These are phyloP conservation scores for Drosophila serrata DNA, from an alignment of 1,140 invertebrate genomes.

Conservation along the genomic window DNA sequence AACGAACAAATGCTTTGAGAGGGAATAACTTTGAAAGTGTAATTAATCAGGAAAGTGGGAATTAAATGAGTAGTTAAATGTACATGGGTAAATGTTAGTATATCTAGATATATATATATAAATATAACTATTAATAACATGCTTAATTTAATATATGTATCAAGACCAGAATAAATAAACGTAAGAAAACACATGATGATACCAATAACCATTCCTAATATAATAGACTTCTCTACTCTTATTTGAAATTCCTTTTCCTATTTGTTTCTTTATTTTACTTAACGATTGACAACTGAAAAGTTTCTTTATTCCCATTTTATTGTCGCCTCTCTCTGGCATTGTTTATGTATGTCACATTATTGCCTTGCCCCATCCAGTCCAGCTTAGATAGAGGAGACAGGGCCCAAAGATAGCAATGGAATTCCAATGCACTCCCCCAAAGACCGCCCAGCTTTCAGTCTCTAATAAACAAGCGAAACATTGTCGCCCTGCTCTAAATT, in stretches of 20 bases:
- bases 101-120: background rate
- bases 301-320: slow-evolving; percentile 44
- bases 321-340: slow-evolving; percentile 20
- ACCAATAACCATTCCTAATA: background rate
- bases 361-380: slow-evolving; percentile 16
- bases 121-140: too few relatives aligned
- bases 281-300: slow-evolving; percentile 45
- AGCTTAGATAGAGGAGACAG: slow-evolving; percentile 14
- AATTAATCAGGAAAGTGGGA: slow-evolving; percentile 36
- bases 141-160: background rate
- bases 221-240: background rate
- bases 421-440: slow-evolving; percentile 35
- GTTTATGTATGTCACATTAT: slow-evolving; percentile 59
- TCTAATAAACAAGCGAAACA: slow-evolving; percentile 60
- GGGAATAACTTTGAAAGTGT: slow-evolving; percentile 16
- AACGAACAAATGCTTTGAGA: slow-evolving; percentile 14
- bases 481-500: slow-evolving; percentile 44
- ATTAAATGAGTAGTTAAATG: slow-evolving; percentile 12
- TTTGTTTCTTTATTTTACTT: slow-evolving; percentile 39
- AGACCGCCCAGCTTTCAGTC: slow-evolving; percentile 18
- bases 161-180: too few relatives aligned
- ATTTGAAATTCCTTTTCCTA: background rate
- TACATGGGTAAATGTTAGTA: background rate
- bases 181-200: background rate
- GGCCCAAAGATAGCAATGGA: slow-evolving; percentile 24